A percentile compares a stretch with the other conserved stretches of the same genome.
phyloP scores from a whole-genome alignment of 2,797 vertebrate species.

The Chrosomus eos region DNA sequence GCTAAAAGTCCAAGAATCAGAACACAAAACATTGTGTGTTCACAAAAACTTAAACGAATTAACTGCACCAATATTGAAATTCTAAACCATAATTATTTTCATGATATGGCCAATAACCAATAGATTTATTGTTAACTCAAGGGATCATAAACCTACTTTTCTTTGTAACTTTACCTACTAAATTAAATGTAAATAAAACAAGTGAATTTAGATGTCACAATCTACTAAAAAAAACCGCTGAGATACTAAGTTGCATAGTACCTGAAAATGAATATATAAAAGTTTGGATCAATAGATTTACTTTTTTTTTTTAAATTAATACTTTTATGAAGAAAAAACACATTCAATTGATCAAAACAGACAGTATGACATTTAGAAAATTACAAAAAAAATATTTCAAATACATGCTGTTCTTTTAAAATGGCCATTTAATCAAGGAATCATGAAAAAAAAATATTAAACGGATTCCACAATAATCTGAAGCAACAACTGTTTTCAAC shows the following conservation, averaged over 20 bases:
- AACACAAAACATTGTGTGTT: background rate
- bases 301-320: background rate
- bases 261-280: too few relatives aligned
- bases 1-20: background rate
- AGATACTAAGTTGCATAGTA: too few relatives aligned
- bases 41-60: background rate
- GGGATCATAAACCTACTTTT: background rate
- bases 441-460: background rate
- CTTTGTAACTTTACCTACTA: too few relatives aligned
- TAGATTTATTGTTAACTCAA: background rate
- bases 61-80: background rate
- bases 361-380: background rate
- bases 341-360: background rate
- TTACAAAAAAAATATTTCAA: too few relatives aligned
- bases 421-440: background rate
- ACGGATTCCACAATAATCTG: background rate
- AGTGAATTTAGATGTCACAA: too few relatives aligned
- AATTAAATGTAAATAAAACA: too few relatives aligned
- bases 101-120: too few relatives aligned
- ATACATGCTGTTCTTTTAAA: too few relatives aligned
- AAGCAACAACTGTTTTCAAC: background rate
- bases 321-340: background rate
- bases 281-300: background rate
- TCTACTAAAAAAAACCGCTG: too few relatives aligned
- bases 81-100: background rate